A percentile compares a stretch with the other conserved stretches of the same genome.
Conservation (phyloP, 2,888 invertebrate species). For the Epirrhoe tristata region DNA sequence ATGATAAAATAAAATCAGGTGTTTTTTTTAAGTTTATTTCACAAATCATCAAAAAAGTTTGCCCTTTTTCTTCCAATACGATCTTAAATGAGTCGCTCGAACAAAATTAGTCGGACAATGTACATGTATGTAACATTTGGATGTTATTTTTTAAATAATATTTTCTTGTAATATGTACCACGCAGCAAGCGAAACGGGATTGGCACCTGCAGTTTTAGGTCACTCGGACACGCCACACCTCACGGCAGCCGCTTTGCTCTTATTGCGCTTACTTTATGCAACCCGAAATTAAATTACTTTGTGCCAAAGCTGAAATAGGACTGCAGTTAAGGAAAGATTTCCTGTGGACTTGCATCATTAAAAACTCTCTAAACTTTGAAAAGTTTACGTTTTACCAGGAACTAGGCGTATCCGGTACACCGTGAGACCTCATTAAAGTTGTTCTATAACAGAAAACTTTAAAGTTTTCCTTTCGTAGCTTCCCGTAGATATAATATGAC, state of each 20-base stretch:
- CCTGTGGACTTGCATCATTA: constrained; percentile 13
- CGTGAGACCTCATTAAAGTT: constrained; percentile 5
- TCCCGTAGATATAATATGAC: neutral
- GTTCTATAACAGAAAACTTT: constrained; percentile 8
- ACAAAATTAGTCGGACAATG: no score
- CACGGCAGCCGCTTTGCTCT: constrained; percentile 55
- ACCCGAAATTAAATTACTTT: constrained; percentile 37
- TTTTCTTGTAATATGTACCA: constrained; percentile 19
- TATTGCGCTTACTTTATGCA: constrained; percentile 52
- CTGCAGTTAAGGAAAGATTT: neutral
- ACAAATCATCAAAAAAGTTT: no score
- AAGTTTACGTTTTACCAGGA: constrained; percentile 25
- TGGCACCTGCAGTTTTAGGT: constrained; percentile 79
- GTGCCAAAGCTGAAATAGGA: neutral
- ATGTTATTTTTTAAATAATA: no score
- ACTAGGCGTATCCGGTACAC: constrained; percentile 17
- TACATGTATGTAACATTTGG: no score
- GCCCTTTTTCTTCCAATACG: no score
- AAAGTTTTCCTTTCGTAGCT: neutral
- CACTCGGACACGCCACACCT: constrained; percentile 63
- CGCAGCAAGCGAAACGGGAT: constrained; percentile 53
- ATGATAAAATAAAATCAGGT: no score
- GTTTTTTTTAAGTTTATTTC: no score
- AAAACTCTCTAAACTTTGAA: constrained; percentile 23
- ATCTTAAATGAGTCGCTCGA: no score